Percentiles rank a stretch among this genome's conserved stretches.
These are phyloP conservation scores for Melitaea cinxia DNA, from an alignment of 1,140 invertebrate genomes.

Conservation along the genomic window DNA sequence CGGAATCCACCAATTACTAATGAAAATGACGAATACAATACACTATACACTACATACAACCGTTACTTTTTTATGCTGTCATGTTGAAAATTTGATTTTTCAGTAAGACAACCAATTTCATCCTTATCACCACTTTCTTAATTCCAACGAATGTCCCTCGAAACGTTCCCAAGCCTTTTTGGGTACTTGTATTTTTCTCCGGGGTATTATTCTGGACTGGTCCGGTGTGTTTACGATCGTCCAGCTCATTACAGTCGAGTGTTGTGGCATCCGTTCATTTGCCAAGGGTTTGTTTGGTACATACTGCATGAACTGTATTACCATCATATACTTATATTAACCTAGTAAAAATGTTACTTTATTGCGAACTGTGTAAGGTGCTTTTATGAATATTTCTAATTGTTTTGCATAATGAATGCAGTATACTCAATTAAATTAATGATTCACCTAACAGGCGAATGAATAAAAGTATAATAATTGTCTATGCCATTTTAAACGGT, in stretches of 20 bases:
- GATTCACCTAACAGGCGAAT: neutral
- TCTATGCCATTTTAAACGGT: too few relatives aligned
- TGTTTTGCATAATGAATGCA: neutral
- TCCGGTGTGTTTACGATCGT: conserved; percentile 31
- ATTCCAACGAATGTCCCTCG: neutral
- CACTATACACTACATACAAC: too few relatives aligned
- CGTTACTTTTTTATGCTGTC: too few relatives aligned
- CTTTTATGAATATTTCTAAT: conserved; percentile 1
- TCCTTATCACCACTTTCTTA: neutral
- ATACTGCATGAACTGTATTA: conserved; percentile 13
- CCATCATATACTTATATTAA: conserved; percentile 1
- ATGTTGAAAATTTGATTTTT: too few relatives aligned
- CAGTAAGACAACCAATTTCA: neutral
- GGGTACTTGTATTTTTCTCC: conserved; percentile 23
- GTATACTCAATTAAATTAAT: neutral
- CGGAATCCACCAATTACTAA: too few relatives aligned
- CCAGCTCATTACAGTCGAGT: conserved; percentile 12
- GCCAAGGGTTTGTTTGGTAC: conserved; percentile 22
- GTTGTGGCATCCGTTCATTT: conserved; percentile 29
- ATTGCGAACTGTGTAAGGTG: neutral
- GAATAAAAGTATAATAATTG: neutral
- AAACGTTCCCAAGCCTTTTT: conserved; percentile 4
- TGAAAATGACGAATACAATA: too few relatives aligned
- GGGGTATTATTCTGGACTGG: conserved; percentile 25
- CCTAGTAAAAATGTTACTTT: conserved; percentile 6